Percentiles rank a stretch among this genome's conserved stretches.
Conservation (phyloP, 2,888 invertebrate species). For the Drosophila infuscata region DNA sequence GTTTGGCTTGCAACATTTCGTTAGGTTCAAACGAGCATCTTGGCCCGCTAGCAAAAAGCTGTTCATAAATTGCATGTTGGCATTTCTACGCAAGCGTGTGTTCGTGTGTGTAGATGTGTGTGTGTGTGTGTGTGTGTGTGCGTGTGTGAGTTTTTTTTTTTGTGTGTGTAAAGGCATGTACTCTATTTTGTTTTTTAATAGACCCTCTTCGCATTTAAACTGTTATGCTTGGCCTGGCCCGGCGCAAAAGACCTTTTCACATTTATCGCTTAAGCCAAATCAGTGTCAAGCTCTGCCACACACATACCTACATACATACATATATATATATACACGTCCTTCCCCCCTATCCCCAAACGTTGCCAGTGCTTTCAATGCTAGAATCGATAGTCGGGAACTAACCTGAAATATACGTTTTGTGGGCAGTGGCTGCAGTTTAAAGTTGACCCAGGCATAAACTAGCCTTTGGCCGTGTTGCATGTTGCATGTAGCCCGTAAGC, state of each 20-base stretch:
- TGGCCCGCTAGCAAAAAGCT: constrained; percentile 71
- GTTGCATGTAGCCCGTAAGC: not conserved
- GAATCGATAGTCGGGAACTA: constrained; percentile 46
- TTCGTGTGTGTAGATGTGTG: constrained; percentile 10
- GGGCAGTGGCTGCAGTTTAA: constrained; percentile 17
- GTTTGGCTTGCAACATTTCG: constrained; percentile 61
- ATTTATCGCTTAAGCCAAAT: constrained; percentile 77
- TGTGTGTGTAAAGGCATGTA: constrained; percentile 56
- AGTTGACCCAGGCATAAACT: constrained; percentile 26
- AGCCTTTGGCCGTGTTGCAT: constrained; percentile 14
- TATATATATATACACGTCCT: constrained; percentile 3
- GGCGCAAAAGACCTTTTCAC: constrained; percentile 67
- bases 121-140: constrained; percentile 20
- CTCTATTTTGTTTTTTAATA: constrained; percentile 79
- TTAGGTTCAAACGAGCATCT: constrained; percentile 78
- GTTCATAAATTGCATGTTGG: constrained; percentile 82
- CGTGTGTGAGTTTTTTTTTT: constrained; percentile 23
- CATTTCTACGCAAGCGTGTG: constrained; percentile 51
- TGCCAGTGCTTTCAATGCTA: not conserved
- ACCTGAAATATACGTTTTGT: constrained; percentile 43
- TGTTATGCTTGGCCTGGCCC: constrained; percentile 76
- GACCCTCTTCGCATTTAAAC: constrained; percentile 76
- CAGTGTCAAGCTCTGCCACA: constrained; percentile 69
- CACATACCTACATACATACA: constrained; percentile 13
- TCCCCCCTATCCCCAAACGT: not conserved